Base-by-base conservation (phyloP, 1,140 invertebrate species). In the Bathynomus jamesi region DNA sequence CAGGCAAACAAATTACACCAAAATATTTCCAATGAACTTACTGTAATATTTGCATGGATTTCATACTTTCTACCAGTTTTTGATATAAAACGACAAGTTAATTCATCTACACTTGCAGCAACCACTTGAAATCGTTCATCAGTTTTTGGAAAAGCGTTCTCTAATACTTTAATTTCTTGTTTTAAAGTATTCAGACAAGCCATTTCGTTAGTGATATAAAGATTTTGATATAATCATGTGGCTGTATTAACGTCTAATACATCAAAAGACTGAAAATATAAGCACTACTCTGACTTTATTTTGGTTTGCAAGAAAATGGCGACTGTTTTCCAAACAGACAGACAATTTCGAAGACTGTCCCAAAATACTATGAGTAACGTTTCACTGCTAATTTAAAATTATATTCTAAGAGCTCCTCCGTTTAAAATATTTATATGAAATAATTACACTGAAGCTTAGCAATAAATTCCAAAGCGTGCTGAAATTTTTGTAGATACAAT, bases 31-130 rank as follows among this genome's bases (percentile, higher is more conserved):
- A n/a, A n/a, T n/a, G n/a, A n/a, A 80, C 80, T 92, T 87, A 95
- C 94, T 83, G 95, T 98, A 83, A 98, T 97, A 86, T 98, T 98
- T 71, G 95, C 96, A 84, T 96, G 94, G 81, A 98, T 96, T 83
- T 94, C 92, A 82, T 95, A 95, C 85, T 93, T 91, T 84, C 95
- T 94, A 79, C 93, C 94, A 86, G 90, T 93, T 85, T 89, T 91
- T 81, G 91, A 91, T 84, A 98, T 89, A 86, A 99, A 99, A 83
- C 91, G 90, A 87, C 95, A 98, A 80, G 91, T 92, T 79, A 99
- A 87, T 86, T 99, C 96, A 85, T 99, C 96, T 79, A 99, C 94
- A 87, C 94, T 96, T 79, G 96, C 95, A 81, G 93, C 91, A 83
- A 95, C 89, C 84, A 96, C 93, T 87, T 95, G 94, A 90, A 98